Evolutionary conservation across 2,888 invertebrate species (phyloP), one percentile per base, ranked within the genome.

Genomic region (Drosophila pseudotakahashii): DNA sequence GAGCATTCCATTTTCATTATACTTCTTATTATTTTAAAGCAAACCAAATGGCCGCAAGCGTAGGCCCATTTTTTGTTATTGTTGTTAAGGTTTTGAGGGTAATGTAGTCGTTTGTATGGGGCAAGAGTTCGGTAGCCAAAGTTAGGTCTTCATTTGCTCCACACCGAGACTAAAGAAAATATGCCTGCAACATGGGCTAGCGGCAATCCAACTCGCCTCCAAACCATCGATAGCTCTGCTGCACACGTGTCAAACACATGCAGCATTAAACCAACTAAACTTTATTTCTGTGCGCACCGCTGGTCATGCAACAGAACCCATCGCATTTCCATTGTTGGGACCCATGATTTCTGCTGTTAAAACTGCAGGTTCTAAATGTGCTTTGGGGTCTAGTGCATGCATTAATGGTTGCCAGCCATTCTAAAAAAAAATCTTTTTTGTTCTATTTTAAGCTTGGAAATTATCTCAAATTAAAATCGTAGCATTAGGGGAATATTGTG

Each of bases 41-140:
- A 73, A 71, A 72, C 48, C 71, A 73, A 77, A 73, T 66, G 59
- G 63, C 57, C 70, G 76, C 53, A 81, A 78, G 81, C 80, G 81
- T 79, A 80, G 83, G 75, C 67, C 54, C 19, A 16, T 52, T 50
- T 41, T 63, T 51, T 9, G 26, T 6, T 52, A 54, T 53, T 48
- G 39, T 61, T 55, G 67, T 74, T 76, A 70, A 74, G 72, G 76
- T 81, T 85, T 80, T 71, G 79, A 74, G 85, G 80, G 76, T 84
- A 84, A 84, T 84, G 81, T 84, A 76, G 85, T 81, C 72, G 76
- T 81, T 80, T 81, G 85, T 81, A 81, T 81, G 81, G 76, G 62
- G 41, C 67, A 59, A 50, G 68, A 50, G 48, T 42, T 34, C 34
- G 62, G 47, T 41, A 45, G 60, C 58, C 67, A 53, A 42, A 76